phyloP scores from a whole-genome alignment of 2,113 vertebrate genomes.

The Sclerurus mexicanus region DNA sequence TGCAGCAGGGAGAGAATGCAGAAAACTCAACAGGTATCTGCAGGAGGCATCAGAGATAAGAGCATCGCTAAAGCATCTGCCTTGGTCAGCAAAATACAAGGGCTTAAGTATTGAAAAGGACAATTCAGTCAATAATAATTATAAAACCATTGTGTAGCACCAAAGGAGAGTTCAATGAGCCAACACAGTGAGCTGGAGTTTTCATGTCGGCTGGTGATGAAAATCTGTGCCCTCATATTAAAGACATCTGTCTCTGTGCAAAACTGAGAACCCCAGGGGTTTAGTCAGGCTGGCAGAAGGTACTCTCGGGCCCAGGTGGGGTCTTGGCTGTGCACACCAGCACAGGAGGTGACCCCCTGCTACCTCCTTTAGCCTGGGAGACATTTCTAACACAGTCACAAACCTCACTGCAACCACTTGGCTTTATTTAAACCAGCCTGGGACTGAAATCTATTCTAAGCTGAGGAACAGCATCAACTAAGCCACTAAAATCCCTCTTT shows the following conservation, averaged over 20 bases:
- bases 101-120: not conserved
- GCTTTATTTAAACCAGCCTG: not conserved
- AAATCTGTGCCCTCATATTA: not conserved
- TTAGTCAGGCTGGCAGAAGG: not conserved
- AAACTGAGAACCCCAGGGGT: not conserved
- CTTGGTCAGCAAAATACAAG: not conserved
- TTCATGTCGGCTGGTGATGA: not conserved
- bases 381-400: not conserved
- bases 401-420: not conserved
- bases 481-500: not conserved
- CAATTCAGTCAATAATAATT: constrained; percentile 41
- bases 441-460: not conserved
- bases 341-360: not conserved
- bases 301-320: not conserved
- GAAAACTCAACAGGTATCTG: not conserved
- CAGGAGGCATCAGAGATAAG: not conserved
- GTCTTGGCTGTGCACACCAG: not conserved
- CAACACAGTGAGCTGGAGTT: not conserved
- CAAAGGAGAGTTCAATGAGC: not conserved
- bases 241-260: not conserved
- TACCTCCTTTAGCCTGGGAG: not conserved
- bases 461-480: not conserved
- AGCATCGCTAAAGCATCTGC: not conserved
- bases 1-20: not conserved
- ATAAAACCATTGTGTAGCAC: not conserved